Base-by-base conservation (phyloP, 2,888 invertebrate genomes). In the Cremastinae sp. region DNA sequence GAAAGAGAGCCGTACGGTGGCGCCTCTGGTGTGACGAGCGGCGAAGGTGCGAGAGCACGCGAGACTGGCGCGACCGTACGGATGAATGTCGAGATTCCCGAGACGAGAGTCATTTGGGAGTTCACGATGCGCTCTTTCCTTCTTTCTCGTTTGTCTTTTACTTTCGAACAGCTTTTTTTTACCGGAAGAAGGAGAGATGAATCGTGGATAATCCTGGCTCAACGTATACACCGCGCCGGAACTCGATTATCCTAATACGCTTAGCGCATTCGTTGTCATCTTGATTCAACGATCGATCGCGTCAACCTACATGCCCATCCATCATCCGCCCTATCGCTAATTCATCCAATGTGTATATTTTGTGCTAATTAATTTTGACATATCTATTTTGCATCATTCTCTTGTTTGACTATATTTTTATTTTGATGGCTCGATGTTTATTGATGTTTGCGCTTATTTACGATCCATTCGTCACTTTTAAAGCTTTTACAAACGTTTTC, bases 31-130 rank as follows among this genome's bases (percentile, higher is more conserved):
- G 49, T 22, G 65, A 16, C 18, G 45, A 59, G 12, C 16, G 16
- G 14, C 12, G 68, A 73, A 73, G 28, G n/a, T 61, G 47, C 59
- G 16, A 12, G 49, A 37, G 45, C 61, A 53, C 55, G 68, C 68
- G 74, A 74, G 62, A 7, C 35, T 37, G 28, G 53, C 66, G 73
- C 73, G 55, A 16, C 45, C 51, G 41, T 37, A 53, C 73, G 73
- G 65, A n/a, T 37, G 41, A 65, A 49, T 51, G 37, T 22, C n/a
- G 70, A 55, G 61, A 37, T 61, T 71, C 18, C 45, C 45, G 35
- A 64, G 45, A 61, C 55, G 55, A 28, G 66, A 55, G 35, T 55
- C n/a, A n/a, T n/a, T n/a, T n/a, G n/a, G n/a, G n/a, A n/a, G n/a
- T n/a, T n/a, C n/a, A n/a, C n/a, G n/a, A n/a, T n/a, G n/a, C n/a